These are phyloP conservation scores for Ceyx melanurus DNA, from an alignment of 2,113 vertebrate species.

Conservation along the genomic window DNA sequence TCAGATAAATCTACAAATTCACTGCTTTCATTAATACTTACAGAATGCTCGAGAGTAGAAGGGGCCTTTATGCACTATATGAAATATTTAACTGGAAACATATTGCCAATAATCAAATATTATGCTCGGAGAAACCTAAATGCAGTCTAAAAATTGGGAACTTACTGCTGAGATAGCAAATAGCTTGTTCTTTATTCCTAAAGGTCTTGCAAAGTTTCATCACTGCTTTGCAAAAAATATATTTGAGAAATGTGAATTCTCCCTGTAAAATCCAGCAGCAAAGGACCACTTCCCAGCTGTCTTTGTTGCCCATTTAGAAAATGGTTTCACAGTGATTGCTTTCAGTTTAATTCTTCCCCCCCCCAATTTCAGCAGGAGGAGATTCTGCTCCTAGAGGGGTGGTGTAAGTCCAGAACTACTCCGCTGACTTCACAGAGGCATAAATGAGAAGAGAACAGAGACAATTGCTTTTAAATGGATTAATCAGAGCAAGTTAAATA, in stretches of 20 bases:
- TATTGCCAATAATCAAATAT: constrained; percentile 64
- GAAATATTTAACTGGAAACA: constrained; percentile 65
- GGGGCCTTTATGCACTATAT: constrained; percentile 43
- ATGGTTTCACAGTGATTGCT: background rate
- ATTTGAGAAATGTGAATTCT: background rate
- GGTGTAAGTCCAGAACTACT: constrained; percentile 23
- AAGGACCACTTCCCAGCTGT: background rate
- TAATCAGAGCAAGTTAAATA: constrained; percentile 61
- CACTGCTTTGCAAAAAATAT: constrained; percentile 18
- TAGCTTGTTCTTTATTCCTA: constrained; percentile 16
- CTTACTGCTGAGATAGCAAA: constrained; percentile 57
- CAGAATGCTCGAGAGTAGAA: background rate
- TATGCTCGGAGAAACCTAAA: constrained; percentile 7
- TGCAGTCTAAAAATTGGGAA: constrained; percentile 20
- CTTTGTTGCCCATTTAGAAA: constrained; percentile 27
- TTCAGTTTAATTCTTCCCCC: background rate
- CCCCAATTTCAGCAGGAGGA: background rate
- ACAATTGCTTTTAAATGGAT: constrained; percentile 63
- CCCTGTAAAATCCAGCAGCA: constrained; percentile 16
- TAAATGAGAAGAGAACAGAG: constrained; percentile 34
- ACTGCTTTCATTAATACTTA: constrained; percentile 49
- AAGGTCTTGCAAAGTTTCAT: constrained; percentile 37
- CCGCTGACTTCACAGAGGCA: background rate
- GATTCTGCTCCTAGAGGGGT: constrained; percentile 10
- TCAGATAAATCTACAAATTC: constrained; percentile 31